Conservation (phyloP, 2,797 vertebrate species). For the Emys orbicularis region DNA sequence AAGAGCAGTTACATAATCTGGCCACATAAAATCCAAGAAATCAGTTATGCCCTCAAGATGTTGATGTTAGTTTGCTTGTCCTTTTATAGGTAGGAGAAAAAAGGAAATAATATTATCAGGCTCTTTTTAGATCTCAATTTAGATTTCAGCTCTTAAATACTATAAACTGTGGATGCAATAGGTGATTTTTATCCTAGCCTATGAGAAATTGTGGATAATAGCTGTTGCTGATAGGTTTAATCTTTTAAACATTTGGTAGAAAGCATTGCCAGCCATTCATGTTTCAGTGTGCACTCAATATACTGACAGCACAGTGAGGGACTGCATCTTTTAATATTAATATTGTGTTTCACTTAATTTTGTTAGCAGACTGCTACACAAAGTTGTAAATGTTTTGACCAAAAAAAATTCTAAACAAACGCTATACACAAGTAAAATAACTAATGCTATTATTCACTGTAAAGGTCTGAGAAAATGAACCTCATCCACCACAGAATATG, state of each 20-base stretch:
- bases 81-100: slow-evolving; percentile 29
- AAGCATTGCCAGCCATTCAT: neutral
- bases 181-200: neutral
- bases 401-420: neutral
- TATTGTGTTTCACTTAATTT: neutral
- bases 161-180: slow-evolving; percentile 12
- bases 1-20: slow-evolving; percentile 40
- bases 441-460: neutral
- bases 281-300: neutral
- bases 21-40: slow-evolving; percentile 35
- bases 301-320: neutral
- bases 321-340: neutral
- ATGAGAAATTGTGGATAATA: neutral
- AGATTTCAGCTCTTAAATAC: slow-evolving; percentile 43
- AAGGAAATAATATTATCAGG: slow-evolving; percentile 47
- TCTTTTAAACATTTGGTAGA: neutral
- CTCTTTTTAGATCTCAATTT: slow-evolving; percentile 73
- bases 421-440: neutral
- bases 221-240: neutral
- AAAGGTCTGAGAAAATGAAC: neutral
- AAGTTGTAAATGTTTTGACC: neutral
- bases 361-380: neutral
- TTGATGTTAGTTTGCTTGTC: neutral
- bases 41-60: slow-evolving; percentile 37
- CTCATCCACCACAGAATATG: neutral